Evolutionary conservation across 2,888 invertebrate species (phyloP).

Genomic region (Leuctra nigra): DNA sequence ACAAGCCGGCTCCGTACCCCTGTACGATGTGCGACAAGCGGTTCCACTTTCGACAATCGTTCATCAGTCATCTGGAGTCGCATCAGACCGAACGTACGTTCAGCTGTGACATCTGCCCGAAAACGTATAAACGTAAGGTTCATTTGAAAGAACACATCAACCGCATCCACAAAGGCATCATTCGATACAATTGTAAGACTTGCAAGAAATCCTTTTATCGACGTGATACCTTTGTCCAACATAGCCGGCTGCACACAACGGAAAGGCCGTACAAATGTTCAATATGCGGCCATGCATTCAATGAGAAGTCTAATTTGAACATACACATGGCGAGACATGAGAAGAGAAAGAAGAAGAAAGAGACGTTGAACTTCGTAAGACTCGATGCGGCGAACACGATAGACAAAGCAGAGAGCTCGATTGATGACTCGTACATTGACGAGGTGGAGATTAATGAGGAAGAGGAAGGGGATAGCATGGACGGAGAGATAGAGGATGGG

Average conservation of each 20-base stretch:
- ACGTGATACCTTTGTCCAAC: not conserved
- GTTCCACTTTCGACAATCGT: not conserved
- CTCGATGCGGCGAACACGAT: no score
- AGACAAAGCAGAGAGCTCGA: no score
- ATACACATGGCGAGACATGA: not conserved
- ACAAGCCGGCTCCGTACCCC: not conserved
- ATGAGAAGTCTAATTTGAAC: not conserved
- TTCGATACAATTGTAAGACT: not conserved
- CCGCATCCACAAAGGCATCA: not conserved
- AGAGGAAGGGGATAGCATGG: no score
- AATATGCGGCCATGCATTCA: not conserved
- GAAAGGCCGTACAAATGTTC: not conserved
- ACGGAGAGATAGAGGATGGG: no score
- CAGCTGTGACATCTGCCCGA: not conserved
- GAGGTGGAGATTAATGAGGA: no score
- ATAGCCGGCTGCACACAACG: constrained; percentile 3
- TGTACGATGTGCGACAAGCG: not conserved
- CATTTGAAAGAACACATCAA: constrained; percentile 8
- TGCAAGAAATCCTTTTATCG: constrained; percentile 4
- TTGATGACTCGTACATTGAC: no score
- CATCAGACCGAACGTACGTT: not conserved
- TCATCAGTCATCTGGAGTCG: not conserved
- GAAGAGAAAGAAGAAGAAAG: not conserved
- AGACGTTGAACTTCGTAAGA: not conserved
- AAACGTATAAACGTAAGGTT: not conserved